Evolutionary conservation across 2,797 vertebrate genomes (phyloP).

Genomic region (Manis javanica): DNA sequence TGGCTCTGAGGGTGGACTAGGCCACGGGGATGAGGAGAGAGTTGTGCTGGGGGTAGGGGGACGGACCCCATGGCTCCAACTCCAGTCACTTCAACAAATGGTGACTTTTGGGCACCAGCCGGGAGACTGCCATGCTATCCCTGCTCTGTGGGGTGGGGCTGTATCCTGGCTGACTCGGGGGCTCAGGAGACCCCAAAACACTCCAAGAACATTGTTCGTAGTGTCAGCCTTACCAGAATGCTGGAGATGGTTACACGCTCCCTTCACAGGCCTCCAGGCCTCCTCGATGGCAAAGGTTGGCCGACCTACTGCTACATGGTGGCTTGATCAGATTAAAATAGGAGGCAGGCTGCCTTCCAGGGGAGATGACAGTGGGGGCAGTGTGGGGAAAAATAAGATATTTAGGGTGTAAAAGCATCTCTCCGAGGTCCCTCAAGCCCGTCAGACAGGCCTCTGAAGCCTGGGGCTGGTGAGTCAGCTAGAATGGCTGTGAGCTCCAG

Average conservation of each 20-base stretch:
- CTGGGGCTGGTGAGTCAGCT: neutral
- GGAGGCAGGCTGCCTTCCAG: neutral
- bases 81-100: neutral
- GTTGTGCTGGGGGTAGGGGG: too few relatives aligned
- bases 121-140: neutral
- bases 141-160: neutral
- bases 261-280: neutral
- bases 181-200: neutral
- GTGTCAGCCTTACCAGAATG: neutral
- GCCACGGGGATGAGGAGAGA: neutral
- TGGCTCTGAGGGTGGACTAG: neutral
- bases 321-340: neutral
- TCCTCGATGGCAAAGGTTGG: neutral
- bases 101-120: neutral
- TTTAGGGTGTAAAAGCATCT: neutral
- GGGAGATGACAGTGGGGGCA: neutral
- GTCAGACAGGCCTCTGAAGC: neutral
- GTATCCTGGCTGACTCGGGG: neutral
- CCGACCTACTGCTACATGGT: fast-evolving
- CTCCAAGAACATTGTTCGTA: fast-evolving
- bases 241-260: neutral
- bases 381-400: too few relatives aligned
- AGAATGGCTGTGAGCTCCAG: neutral
- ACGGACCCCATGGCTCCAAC: neutral
- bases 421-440: neutral